phyloP scores from a whole-genome alignment of 2,113 vertebrate genomes.

The Rhegmatorhina hoffmannsi region DNA sequence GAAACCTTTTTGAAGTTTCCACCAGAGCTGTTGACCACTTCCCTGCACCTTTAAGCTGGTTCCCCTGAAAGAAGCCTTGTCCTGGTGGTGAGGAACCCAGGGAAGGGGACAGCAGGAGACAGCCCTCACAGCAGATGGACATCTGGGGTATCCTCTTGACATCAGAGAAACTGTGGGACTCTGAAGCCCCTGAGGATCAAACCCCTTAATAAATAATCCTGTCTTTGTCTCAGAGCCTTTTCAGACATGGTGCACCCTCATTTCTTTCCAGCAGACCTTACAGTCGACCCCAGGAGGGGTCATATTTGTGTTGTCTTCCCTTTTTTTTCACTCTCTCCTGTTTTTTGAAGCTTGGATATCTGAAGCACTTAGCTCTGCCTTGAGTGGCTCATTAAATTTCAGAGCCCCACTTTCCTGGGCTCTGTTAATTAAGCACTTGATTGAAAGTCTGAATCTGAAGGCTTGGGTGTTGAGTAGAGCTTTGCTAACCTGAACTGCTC shows the following conservation, averaged over 20 bases:
- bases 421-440: conserved; percentile 53
- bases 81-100: not conserved
- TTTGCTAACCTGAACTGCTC: conserved; percentile 36
- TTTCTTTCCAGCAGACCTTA: not conserved
- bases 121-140: not conserved
- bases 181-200: not conserved
- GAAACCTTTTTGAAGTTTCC: not conserved
- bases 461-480: conserved; percentile 12
- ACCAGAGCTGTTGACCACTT: accelerated
- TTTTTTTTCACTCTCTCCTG: not conserved
- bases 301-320: conserved; percentile 16
- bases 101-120: not conserved
- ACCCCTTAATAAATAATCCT: not conserved
- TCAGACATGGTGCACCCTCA: not conserved
- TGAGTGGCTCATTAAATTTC: conserved; percentile 57
- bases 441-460: conserved; percentile 51
- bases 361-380: not conserved
- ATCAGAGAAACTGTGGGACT: not conserved
- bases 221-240: not conserved
- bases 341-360: conserved; percentile 39
- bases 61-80: not conserved
- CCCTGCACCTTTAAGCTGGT: not conserved
- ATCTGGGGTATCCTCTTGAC: not conserved
- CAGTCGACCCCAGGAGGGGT: not conserved
- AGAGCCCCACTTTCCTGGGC: conserved; percentile 5